Percentiles rank a stretch among this genome's conserved stretches.
phyloP scores from a whole-genome alignment of 1,140 invertebrate species.

The Drosophila teissieri region DNA sequence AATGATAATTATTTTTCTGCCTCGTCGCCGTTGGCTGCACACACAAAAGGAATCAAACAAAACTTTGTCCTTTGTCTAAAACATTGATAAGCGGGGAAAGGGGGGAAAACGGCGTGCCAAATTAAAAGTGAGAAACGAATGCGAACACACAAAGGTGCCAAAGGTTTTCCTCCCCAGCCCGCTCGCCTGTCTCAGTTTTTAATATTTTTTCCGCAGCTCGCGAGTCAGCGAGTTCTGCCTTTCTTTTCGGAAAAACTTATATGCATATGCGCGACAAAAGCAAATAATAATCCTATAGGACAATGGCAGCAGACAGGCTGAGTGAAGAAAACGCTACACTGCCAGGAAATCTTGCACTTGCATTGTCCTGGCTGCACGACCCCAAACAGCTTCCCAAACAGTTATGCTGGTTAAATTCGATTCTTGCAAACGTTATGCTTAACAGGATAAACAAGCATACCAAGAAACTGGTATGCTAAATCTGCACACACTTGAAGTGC shows the following conservation, averaged over 20 bases:
- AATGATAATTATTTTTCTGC: slow-evolving; percentile 80
- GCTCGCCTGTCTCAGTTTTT: slow-evolving; percentile 46
- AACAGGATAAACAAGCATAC: no score
- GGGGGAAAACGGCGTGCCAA: slow-evolving; percentile 55
- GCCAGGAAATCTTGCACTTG: neutral
- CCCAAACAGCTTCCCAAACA: no score
- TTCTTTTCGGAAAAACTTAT: slow-evolving; percentile 61
- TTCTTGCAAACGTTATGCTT: no score
- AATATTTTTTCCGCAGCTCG: slow-evolving; percentile 52
- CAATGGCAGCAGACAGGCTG: slow-evolving; percentile 15
- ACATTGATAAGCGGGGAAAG: slow-evolving; percentile 18
- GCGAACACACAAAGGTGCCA: slow-evolving; percentile 75
- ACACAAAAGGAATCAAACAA: slow-evolving; percentile 83
- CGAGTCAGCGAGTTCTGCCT: slow-evolving; percentile 54
- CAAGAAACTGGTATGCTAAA: neutral
- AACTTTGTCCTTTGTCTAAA: slow-evolving; percentile 78
- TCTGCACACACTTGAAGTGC: slow-evolving; percentile 1
- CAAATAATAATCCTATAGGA: slow-evolving; percentile 54
- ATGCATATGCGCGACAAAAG: slow-evolving; percentile 44
- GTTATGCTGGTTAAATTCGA: no score
- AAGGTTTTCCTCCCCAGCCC: slow-evolving; percentile 46
- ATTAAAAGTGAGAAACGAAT: slow-evolving; percentile 80
- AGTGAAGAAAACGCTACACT: neutral
- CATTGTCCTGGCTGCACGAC: neutral
- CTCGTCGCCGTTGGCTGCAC: slow-evolving; percentile 63